A percentile compares a stretch with the other conserved stretches of the same genome.
phyloP scores from a whole-genome alignment of 2,888 invertebrate species.

The Rambutsinella grinnellia region DNA sequence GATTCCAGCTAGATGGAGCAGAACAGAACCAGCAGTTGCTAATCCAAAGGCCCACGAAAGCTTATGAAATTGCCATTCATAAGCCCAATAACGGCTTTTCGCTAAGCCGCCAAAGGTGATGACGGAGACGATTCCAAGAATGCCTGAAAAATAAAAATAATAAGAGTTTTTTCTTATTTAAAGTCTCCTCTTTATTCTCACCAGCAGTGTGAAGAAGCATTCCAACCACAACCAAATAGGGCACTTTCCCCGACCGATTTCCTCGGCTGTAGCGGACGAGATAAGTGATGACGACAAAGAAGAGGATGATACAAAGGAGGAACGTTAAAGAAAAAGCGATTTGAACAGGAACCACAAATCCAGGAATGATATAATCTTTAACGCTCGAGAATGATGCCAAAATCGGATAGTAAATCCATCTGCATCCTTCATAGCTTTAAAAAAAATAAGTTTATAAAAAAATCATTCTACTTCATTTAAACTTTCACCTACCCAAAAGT shows the following conservation, averaged over 20 bases:
- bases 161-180: too few species aligned
- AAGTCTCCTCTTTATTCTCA: conserved; percentile 68
- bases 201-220: conserved; percentile 77
- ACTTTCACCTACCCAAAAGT: conserved; percentile 34
- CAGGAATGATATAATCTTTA: conserved; percentile 87
- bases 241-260: conserved; percentile 77
- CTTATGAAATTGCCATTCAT: conserved; percentile 93
- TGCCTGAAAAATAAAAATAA: conserved; percentile 72
- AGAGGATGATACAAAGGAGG: conserved; percentile 80
- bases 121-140: conserved; percentile 84
- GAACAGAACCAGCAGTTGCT: conserved; percentile 82
- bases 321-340: conserved; percentile 92
- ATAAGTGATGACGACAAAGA: conserved; percentile 82
- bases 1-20: conserved; percentile 79
- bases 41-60: conserved; percentile 95
- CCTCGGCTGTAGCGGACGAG: conserved; percentile 88
- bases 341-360: conserved; percentile 95
- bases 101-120: conserved; percentile 89
- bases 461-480: not conserved
- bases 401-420: conserved; percentile 96
- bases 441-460: conserved; percentile 54
- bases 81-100: conserved; percentile 94
- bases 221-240: conserved; percentile 78
- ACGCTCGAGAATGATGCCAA: conserved; percentile 92
- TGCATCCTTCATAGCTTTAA: conserved; percentile 91